Evolutionary conservation across 2,113 vertebrate species (phyloP), one percentile per base, ranked within the genome.

Genomic region (Thymallus thymallus): DNA sequence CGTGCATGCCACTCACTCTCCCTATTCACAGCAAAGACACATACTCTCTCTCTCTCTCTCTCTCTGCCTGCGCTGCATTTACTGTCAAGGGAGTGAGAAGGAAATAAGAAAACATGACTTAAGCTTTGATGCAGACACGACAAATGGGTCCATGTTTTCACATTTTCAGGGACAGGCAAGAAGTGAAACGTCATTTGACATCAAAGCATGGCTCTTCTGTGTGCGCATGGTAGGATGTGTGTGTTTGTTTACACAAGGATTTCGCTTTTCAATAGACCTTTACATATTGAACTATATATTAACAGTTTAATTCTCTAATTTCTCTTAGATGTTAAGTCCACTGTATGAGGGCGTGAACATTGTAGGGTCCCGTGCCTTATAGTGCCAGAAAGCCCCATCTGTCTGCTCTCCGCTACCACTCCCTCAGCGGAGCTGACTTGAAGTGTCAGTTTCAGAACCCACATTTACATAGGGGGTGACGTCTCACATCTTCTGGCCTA

Each of bases 1-100:
- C 88, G 72, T 88, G 86, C 86, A 87, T 79, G 86, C 86, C 89
- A 86, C 85, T 88, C 87, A 86, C 81, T 85, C 82, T 66, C 56
- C 41, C 14, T 60, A 23, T 35, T 23, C 29, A 68, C 24, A 6
- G 30, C 18, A 24, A 41, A 41, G 35, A 45, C n/a, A 23, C 89
- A 85, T 84, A 87, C 87, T 82, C 81, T 85, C 84, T 84, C 80
- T 77, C 85, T 85, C 76, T 86, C 58, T 89, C 85, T 86, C 83
- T 80, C 26, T 30, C 63, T 41, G 45, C 35, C 20, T 82, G 76
- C 74, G 72, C 80, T 75, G 75, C 76, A 71, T 86, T 84, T 84
- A 73, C 85, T 68, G 63, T 73, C 76, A 66, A 72, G 61, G 9
- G 32, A 35, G 18, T 45, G 29, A 14, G 35, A n/a, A 41, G 10